Conservation (phyloP, 2,888 invertebrate species). For the Cheilosia pagana region DNA sequence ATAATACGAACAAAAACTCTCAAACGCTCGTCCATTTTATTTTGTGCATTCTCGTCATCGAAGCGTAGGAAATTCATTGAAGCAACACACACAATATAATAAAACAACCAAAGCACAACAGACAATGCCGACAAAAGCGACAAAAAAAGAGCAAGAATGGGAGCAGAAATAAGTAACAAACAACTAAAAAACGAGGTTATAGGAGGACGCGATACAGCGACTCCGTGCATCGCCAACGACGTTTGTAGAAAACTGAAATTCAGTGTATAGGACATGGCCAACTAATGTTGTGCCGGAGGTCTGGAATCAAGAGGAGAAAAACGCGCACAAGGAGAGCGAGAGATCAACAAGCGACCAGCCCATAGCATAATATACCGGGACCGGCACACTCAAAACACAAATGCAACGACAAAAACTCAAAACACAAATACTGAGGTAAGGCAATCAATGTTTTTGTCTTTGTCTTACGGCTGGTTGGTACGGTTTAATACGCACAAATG, state of each 20-base stretch:
- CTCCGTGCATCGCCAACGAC: conserved; percentile 71
- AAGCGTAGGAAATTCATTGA: conserved; percentile 55
- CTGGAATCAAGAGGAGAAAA: conserved; percentile 67
- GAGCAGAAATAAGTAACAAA: conserved; percentile 56
- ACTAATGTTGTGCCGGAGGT: conserved; percentile 71
- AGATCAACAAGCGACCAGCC: conserved; percentile 70
- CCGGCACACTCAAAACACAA: conserved; percentile 23
- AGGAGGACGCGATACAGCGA: conserved; percentile 58
- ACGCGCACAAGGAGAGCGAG: conserved; percentile 53
- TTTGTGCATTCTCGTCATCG: conserved; percentile 52
- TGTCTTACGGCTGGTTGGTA: conserved; percentile 42
- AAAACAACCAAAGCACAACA: conserved; percentile 54
- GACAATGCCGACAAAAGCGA: conserved; percentile 60
- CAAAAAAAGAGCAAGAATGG: conserved; percentile 63
- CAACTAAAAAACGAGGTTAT: conserved; percentile 64
- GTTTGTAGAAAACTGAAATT: conserved; percentile 69
- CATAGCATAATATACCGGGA: conserved; percentile 26
- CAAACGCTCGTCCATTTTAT: conserved; percentile 72
- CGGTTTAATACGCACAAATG: conserved; percentile 44
- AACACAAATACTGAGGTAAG: conserved; percentile 37
- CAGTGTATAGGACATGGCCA: conserved; percentile 66
- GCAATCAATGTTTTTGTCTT: conserved; percentile 69
- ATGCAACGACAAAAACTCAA: conserved; percentile 18
- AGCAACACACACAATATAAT: conserved; percentile 59
- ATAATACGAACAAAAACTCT: conserved; percentile 68